Conservation (phyloP, 1,140 invertebrate genomes). For the Drosophila pallidifrons region DNA sequence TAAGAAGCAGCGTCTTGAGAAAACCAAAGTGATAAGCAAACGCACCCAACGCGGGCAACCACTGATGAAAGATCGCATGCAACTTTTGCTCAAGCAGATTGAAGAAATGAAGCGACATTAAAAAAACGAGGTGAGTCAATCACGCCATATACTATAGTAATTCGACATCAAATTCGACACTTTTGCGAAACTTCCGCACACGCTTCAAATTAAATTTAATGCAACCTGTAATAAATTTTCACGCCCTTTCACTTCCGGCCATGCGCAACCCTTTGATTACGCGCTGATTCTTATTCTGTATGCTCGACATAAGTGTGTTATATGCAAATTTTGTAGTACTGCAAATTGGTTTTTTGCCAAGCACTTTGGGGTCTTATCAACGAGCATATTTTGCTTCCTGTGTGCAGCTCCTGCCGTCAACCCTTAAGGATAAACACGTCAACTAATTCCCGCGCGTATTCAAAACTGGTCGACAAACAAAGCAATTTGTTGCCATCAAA, state of each 20-base stretch:
- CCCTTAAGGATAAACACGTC: conserved; percentile 30
- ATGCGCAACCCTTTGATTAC: conserved; percentile 75
- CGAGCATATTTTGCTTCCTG: conserved; percentile 42
- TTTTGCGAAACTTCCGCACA: conserved; percentile 53
- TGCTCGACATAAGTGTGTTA: conserved; percentile 13
- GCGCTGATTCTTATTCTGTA: conserved; percentile 7
- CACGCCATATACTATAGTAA: not conserved
- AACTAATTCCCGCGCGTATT: conserved; percentile 70
- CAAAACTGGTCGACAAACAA: conserved; percentile 51
- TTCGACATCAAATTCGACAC: conserved; percentile 1
- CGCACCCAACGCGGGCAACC: conserved; percentile 76
- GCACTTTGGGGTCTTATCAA: conserved; percentile 58
- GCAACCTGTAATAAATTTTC: conserved; percentile 83
- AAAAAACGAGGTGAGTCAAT: conserved; percentile 23
- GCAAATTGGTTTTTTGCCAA: conserved; percentile 65
- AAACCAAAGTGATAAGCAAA: conserved; percentile 76
- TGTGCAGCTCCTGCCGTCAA: conserved; percentile 37
- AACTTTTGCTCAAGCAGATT: conserved; percentile 78
- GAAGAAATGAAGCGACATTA: conserved; percentile 72
- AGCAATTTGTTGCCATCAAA: conserved; percentile 65
- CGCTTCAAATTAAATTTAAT: conserved; percentile 82
- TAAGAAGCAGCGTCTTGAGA: conserved; percentile 75
- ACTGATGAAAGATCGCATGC: conserved; percentile 83
- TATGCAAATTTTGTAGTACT: conserved; percentile 71
- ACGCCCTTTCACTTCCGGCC: conserved; percentile 64